Base-by-base conservation (phyloP, 2,888 invertebrate species). In the Macaria liturata region DNA sequence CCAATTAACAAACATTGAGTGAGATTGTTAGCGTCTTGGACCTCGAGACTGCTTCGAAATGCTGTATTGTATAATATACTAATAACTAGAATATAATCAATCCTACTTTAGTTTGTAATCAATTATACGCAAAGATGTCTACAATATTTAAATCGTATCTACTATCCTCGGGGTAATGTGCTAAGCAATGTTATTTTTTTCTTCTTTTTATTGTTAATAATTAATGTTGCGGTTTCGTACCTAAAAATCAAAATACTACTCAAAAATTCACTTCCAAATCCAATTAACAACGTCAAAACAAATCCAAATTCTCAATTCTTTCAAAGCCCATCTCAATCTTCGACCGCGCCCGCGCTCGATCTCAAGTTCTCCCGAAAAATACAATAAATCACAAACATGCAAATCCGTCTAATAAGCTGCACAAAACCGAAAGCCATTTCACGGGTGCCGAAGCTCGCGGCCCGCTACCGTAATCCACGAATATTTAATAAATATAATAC, bases 401-500 rank as follows among this genome's bases (percentile, higher is more conserved):
- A 91, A 90, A 91, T 91, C 90, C 83, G 73, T 82, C 87, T 90
- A 90, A 90, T 90, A 90, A 90, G 86, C 85, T 90, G 89, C 90
- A 89, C 86, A 90, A 90, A 89, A 90, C 90, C 90, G 87, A 90
- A 89, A 89, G 83, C 89, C 86, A 89, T 91, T 91, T 89, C 88
- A 87, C 88, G 88, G 84, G 71, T 79, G 80, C 83, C 87, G 84
- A 84, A 85, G 82, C 20, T 20, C 72, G 71, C 68, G 68, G 59
- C 68, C 61, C 61, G 62, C 68, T 70, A 69, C 68, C 76, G 80
- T 86, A 86, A 88, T 86, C 86, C 84, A 75, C 78, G 88, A 90
- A 90, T 91, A 91, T 91, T 91, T 91, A 90, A 20, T 20, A 20
- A 20, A 20, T 20, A 20, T 20, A 20, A 20, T 20, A 20, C 20